Evolutionary conservation across 2,113 vertebrate genomes (phyloP).

Genomic region (Ranitomeya imitator): DNA sequence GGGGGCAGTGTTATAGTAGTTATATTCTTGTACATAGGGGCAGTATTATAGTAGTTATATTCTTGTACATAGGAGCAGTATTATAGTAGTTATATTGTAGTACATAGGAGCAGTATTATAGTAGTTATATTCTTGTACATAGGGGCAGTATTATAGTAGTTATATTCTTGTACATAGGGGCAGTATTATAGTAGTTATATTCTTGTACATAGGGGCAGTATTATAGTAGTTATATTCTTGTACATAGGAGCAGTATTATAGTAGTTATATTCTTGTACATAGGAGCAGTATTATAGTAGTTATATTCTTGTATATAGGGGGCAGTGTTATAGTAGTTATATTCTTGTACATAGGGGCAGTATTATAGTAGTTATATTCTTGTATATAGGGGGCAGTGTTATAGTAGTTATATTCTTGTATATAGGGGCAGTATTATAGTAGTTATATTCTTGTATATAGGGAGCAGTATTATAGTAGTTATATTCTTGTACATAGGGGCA

Average conservation of each 20-base stretch:
- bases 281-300: too few species aligned
- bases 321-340: not conserved
- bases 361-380: too few species aligned
- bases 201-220: not conserved
- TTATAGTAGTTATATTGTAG: not conserved
- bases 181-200: not conserved
- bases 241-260: not conserved
- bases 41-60: not conserved
- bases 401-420: not conserved
- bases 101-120: not conserved
- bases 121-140: not conserved
- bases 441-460: not conserved
- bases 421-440: conserved; percentile 4
- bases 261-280: too few species aligned
- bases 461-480: conserved; percentile 5
- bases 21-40: not conserved
- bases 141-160: not conserved
- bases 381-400: not conserved
- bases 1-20: not conserved
- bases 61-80: not conserved
- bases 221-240: not conserved
- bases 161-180: not conserved
- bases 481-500: not conserved
- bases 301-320: not conserved
- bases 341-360: not conserved